phyloP scores from a whole-genome alignment of 2,797 vertebrate species.

The Adrianichthys oophorus region DNA sequence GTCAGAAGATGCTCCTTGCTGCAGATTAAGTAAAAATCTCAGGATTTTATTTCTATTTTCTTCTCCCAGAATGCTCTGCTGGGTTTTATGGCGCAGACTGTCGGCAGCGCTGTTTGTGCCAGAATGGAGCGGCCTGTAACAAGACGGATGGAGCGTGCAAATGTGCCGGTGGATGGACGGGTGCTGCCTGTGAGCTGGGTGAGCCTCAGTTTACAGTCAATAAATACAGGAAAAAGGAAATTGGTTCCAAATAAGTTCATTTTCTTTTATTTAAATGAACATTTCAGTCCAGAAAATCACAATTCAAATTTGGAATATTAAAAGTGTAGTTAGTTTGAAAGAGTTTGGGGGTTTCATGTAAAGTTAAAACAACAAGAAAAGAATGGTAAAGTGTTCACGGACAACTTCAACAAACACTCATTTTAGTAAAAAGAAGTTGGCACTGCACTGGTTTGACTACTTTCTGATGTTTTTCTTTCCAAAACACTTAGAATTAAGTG shows the following conservation, averaged over 20 bases:
- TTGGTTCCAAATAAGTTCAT: conserved; percentile 8
- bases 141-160: conserved; percentile 77
- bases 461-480: neutral
- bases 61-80: conserved; percentile 78
- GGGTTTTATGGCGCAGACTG: conserved; percentile 84
- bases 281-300: neutral
- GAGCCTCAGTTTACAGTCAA: conserved; percentile 41
- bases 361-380: neutral
- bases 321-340: neutral
- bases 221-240: neutral
- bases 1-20: neutral
- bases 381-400: conserved; percentile 3
- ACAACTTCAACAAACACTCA: neutral
- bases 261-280: conserved; percentile 9
- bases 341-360: neutral
- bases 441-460: neutral
- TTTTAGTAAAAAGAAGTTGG: neutral
- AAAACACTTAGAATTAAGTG: neutral
- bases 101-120: conserved; percentile 85
- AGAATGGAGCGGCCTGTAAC: conserved; percentile 84
- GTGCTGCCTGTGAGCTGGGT: conserved; percentile 89
- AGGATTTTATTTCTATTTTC: conserved; percentile 1
- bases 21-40: conserved; percentile 23
- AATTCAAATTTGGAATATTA: conserved; percentile 1
- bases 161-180: conserved; percentile 84